These are phyloP conservation scores for Epirrhoe alternata DNA, from an alignment of 2,888 invertebrate species.

Conservation along the genomic window DNA sequence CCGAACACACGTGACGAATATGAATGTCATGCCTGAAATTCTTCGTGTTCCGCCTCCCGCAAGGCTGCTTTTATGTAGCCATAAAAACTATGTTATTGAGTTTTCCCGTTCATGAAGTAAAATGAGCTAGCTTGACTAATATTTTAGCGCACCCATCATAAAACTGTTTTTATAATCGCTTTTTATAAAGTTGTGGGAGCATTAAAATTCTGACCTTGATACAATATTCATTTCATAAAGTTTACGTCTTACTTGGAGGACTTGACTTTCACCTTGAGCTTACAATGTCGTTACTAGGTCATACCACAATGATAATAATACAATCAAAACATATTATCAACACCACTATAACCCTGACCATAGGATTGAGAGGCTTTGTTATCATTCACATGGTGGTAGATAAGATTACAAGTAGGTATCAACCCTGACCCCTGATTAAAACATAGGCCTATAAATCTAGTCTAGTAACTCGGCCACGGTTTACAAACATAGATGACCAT, in stretches of 20 bases:
- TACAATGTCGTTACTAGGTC: conserved; percentile 5
- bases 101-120: conserved; percentile 9
- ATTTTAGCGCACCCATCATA: background rate
- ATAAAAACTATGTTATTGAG: conserved; percentile 4
- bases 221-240: background rate
- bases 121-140: background rate
- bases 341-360: conserved; percentile 18
- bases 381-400: conserved; percentile 11
- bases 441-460: background rate
- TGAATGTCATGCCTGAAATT: conserved; percentile 29
- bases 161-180: no score
- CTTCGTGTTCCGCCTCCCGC: conserved; percentile 26
- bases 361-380: conserved; percentile 7
- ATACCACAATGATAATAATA: conserved; percentile 23
- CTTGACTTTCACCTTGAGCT: conserved; percentile 23
- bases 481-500: background rate
- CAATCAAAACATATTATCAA: conserved; percentile 22
- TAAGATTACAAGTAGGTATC: conserved; percentile 11
- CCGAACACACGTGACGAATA: conserved; percentile 29
- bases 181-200: background rate
- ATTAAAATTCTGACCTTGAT: background rate
- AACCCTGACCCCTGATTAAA: background rate
- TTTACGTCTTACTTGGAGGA: background rate
- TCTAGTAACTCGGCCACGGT: background rate
- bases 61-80: conserved; percentile 20